Evolutionary conservation across 2,113 vertebrate species (phyloP), one percentile per base, ranked within the genome.

Genomic region (Dipodomys stephensi): DNA sequence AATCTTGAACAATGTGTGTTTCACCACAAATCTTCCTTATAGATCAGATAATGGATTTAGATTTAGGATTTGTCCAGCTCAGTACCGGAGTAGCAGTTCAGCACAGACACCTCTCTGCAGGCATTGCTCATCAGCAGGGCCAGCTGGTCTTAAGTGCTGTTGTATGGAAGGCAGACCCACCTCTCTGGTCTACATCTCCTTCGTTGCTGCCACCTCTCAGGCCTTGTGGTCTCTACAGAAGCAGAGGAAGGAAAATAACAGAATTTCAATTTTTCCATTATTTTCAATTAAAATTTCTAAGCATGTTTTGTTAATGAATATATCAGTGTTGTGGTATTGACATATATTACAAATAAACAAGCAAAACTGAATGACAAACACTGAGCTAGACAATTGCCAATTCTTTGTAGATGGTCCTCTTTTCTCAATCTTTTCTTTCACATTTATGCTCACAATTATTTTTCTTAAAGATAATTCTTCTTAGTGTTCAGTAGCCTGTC

Each of bases 71-170:
- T 74, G 20, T 23, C 13, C 19, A 81, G 88, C 49, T 18, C 35
- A 35, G 2, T 6, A 16, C 3, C 23, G 67, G 60, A 68, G 18
- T 25, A 32, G 49, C 25, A 62, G 4, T 27, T 81, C 6, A 22
- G 15, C 0, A 4, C 15, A 27, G 19, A 30, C 2, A 20, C n/a
- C 20, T 15, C 7, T 28, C 30, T 15, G 1, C 10, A 22, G 23
- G 10, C 20, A 5, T 7, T 60, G 39, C 7, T 44, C 4, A 2
- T 39, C 28, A 6, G 57, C 30, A 15, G 53, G 20, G 8, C n/a
- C 60, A 77, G 68, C 57, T 11, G 8, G 23, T 28, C 2, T 35
- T 46, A 5, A 11, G 62, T 39, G 65, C 46, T n/a, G 1, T 6
- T 18, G 2, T 8, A 2, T 22, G 49, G 35, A 62, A 68, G 39